Evolutionary conservation across 2,888 invertebrate genomes (phyloP), one percentile per base, ranked within the genome.

Genomic region (Lysandra bellargus): DNA sequence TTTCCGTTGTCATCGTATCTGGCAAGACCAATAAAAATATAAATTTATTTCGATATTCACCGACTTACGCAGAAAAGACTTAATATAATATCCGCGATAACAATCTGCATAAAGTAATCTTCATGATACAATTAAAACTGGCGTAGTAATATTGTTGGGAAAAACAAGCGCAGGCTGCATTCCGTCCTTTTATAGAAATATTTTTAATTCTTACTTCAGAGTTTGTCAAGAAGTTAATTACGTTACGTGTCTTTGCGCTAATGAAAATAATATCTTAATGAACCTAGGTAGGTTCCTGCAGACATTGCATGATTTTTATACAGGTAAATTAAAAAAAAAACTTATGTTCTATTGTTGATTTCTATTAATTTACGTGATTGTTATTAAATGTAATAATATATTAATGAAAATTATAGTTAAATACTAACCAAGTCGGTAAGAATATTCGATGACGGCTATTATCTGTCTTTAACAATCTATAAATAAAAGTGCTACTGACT

Each of bases 1-100:
- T 30, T 53, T 53, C 53, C 76, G 76, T 33, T 76, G 77, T 57
- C 60, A 64, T 57, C 78, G 72, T 78, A 75, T 75, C 74, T 49
- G 77, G 69, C 37, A 53, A 37, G 78, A 57, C 75, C 78, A 83
- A 83, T 84, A 84, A 84, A 84, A 83, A 81, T 80, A 78, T 80
- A 75, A 81, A 80, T 83, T 84, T 83, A 84, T 82, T 79, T 80
- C 82, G 72, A 80, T 76, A 79, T 79, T 80, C 80, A 81, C 82
- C 73, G 83, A 79, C 79, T 82, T 83, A 81, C 80, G 80, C 77
- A 78, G 79, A 82, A 81, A 80, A 79, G 78, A 81, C 77, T 64
- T 37, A 77, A 77, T 78, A 79, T 79, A 79, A 79, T 74, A 79
- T 60, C n/a, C 37, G 33, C 14, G 75, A 75, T 74, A 75, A 60